Conservation (phyloP, 2,888 invertebrate genomes). For the Craniophora ligustri region DNA sequence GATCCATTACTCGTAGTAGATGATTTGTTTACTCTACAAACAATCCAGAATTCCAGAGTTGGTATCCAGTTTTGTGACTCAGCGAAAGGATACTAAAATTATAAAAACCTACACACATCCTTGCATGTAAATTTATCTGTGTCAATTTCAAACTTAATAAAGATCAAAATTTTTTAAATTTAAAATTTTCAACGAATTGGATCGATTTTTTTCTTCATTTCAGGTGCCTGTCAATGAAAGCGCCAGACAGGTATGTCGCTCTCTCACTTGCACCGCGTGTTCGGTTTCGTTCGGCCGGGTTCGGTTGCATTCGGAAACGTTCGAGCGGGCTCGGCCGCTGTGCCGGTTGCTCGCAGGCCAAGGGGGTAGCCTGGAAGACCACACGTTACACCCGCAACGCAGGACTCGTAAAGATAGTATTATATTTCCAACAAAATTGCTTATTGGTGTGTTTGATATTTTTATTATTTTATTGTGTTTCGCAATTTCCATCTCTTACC, state of each 20-base stretch:
- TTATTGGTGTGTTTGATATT: constrained; percentile 85
- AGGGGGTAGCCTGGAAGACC: constrained; percentile 87
- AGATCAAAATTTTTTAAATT: constrained; percentile 75
- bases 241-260: constrained; percentile 92
- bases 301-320: constrained; percentile 83
- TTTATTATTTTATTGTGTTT: constrained; percentile 62
- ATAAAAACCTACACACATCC: constrained; percentile 43
- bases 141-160: constrained; percentile 65
- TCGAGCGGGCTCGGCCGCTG: constrained; percentile 80
- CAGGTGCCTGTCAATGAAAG: constrained; percentile 93
- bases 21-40: constrained; percentile 28
- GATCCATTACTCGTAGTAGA: constrained; percentile 25
- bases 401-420: constrained; percentile 83
- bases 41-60: constrained; percentile 15
- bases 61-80: constrained; percentile 19
- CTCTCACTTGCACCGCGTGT: constrained; percentile 80
- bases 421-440: constrained; percentile 83
- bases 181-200: constrained; percentile 90
- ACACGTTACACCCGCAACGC: constrained; percentile 86
- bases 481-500: constrained; percentile 63
- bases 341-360: constrained; percentile 78
- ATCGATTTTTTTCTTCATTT: constrained; percentile 91
- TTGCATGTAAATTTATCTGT: constrained; percentile 89
- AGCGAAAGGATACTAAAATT: constrained; percentile 15
- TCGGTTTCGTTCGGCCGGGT: constrained; percentile 84